Percentiles rank a stretch among this genome's conserved stretches.
phyloP scores from a whole-genome alignment of 2,888 invertebrate species.

The Campoplex nolae region DNA sequence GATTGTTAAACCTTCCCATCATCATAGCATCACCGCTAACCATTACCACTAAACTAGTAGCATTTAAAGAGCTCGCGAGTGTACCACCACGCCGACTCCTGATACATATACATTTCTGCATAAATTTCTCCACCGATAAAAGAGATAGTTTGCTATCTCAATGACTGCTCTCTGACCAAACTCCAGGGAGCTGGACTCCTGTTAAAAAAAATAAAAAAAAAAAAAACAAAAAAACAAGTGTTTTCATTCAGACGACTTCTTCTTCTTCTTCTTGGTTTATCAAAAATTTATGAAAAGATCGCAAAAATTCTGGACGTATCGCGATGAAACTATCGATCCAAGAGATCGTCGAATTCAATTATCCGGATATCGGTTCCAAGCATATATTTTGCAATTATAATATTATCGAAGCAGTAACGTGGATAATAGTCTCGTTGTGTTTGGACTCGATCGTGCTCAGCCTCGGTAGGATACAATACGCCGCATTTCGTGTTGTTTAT shows the following conservation, averaged over 20 bases:
- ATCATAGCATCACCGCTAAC: constrained; percentile 5
- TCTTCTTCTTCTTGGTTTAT: background rate
- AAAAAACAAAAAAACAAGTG: background rate
- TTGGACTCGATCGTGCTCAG: constrained; percentile 59
- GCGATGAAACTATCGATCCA: constrained; percentile 52
- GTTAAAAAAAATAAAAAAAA: no score
- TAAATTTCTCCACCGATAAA: background rate
- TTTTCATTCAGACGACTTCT: background rate
- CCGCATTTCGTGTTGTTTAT: constrained; percentile 25
- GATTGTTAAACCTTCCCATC: constrained; percentile 57
- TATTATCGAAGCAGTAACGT: constrained; percentile 54
- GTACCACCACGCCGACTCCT: background rate
- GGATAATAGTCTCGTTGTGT: constrained; percentile 61
- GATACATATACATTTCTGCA: background rate
- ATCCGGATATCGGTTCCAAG: constrained; percentile 61
- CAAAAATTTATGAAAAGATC: constrained; percentile 6
- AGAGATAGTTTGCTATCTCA: constrained; percentile 11
- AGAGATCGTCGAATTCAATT: constrained; percentile 67
- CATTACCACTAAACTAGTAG: constrained; percentile 31
- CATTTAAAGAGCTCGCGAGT: constrained; percentile 25
- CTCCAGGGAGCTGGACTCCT: background rate
- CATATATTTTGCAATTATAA: constrained; percentile 69
- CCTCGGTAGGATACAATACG: constrained; percentile 40
- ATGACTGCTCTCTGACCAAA: background rate
- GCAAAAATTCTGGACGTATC: constrained; percentile 27